Base-by-base conservation (phyloP, 2,113 vertebrate genomes). In the Gasterosteus nipponicus region DNA sequence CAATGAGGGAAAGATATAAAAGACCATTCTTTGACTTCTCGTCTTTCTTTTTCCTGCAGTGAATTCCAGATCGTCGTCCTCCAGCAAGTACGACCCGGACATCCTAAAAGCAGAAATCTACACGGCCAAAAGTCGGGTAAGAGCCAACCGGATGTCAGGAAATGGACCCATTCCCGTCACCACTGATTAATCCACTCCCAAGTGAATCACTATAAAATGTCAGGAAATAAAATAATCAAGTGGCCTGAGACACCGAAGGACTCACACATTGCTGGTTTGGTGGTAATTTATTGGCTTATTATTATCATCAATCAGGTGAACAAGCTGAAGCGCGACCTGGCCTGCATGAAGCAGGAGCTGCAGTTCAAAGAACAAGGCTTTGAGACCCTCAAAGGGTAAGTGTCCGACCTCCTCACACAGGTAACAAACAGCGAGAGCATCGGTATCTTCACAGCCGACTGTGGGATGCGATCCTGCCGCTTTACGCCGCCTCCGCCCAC, bases 51-150 rank as follows among this genome's bases (percentile, higher is more conserved):
- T 29, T 79, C 26, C 87, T 94, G 39, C 92, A 99, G 98, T 99
- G 92, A 95, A 96, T 63, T 99, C 98, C 78, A 94, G 97, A 78
- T 98, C 97, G 0, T 99, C 98, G 0, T 96, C 96, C 61, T 98
- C 96, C 91, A 98, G 97, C 78, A 99, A 98, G 87, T 99, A 99
- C 68, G 98, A 99, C 89, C 98, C 98, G 0, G 98, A 99, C 73
- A 98, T 99, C 92, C 96, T 99, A 66, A 99, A 99, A 92, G 98
- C 98, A 0, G 98, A 99, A 90, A 99, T 99, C 64, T 93, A 96
- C 82, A 99, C 97, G 12, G 96, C 97, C 72, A 99, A 98, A 91
- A 98, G 96, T 84, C 95, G 98, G 95, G 98, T 99, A 94, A 93
- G 96, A 76, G 31, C 51, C 10, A 12, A 7, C 33, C 10, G 2